Conservation (phyloP, 2,888 invertebrate genomes). For the Hirtodrosophila alboralis region DNA sequence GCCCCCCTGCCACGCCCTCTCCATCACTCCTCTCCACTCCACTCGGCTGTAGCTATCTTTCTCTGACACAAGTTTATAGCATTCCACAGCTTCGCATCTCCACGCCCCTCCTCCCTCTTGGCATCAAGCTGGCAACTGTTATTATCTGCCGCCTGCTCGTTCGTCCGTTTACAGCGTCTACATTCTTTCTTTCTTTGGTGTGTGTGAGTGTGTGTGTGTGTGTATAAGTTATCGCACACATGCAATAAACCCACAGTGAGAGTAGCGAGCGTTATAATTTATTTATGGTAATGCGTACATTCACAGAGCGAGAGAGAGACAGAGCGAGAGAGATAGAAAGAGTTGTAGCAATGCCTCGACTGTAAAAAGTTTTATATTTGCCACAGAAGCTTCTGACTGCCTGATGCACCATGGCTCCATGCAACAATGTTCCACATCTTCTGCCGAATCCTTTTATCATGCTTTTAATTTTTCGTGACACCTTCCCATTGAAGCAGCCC, state of each 20-base stretch:
- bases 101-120: constrained; percentile 2
- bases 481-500: constrained; percentile 48
- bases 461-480: constrained; percentile 74
- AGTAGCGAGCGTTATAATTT: constrained; percentile 75
- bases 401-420: constrained; percentile 9
- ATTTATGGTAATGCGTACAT: constrained; percentile 76
- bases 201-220: constrained; percentile 29
- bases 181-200: not conserved
- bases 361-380: constrained; percentile 72
- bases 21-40: constrained; percentile 29
- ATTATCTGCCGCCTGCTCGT: constrained; percentile 66
- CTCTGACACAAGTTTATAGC: constrained; percentile 47
- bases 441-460: constrained; percentile 71
- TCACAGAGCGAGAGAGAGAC: constrained; percentile 18
- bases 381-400: constrained; percentile 24
- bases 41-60: constrained; percentile 21
- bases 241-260: constrained; percentile 74
- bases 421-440: constrained; percentile 65
- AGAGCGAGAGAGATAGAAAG: constrained; percentile 1
- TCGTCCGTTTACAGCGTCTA: constrained; percentile 36
- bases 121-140: constrained; percentile 67
- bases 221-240: constrained; percentile 69
- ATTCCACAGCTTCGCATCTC: constrained; percentile 9
- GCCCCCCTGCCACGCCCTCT: constrained; percentile 7
- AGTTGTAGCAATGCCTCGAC: constrained; percentile 22